phyloP scores from a whole-genome alignment of 2,113 vertebrate species.

The Equus przewalskii region DNA sequence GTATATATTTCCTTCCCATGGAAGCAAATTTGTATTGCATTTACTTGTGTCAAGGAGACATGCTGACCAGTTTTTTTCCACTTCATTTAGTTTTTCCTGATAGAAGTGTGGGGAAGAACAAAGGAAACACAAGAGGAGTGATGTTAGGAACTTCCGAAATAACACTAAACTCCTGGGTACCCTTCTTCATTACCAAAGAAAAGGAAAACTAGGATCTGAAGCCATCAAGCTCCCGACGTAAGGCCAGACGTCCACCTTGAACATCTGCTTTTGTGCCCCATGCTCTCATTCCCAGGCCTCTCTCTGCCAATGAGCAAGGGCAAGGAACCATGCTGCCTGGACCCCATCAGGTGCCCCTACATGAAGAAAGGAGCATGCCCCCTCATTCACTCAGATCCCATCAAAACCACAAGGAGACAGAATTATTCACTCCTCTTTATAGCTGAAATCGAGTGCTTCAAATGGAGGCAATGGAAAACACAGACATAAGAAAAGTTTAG shows the following conservation, averaged over 20 bases:
- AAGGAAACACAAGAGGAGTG: not conserved
- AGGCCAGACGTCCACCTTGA: not conserved
- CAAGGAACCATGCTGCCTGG: rapidly evolving
- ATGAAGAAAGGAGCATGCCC: not conserved
- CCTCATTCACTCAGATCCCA: not conserved
- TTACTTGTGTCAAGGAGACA: not conserved
- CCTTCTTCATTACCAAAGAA: not conserved
- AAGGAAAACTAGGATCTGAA: not conserved
- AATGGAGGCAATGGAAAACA: not conserved
- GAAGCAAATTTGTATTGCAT: not conserved
- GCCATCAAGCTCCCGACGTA: not conserved
- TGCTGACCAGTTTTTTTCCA: not conserved
- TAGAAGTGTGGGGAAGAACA: not conserved
- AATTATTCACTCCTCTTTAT: not conserved
- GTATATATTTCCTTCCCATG: not conserved
- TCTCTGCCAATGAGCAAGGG: not conserved
- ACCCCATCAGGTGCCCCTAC: not conserved
- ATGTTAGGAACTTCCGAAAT: not conserved
- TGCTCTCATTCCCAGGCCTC: not conserved
- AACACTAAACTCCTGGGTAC: not conserved
- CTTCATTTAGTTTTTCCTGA: not conserved
- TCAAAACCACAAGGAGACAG: not conserved
- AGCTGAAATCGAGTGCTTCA: not conserved
- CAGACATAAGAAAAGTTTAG: not conserved
- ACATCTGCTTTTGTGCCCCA: rapidly evolving